A percentile compares a stretch with the other conserved stretches of the same genome.
Conservation (phyloP, 2,888 invertebrate species). For the Scrobipalpa atriplicella region DNA sequence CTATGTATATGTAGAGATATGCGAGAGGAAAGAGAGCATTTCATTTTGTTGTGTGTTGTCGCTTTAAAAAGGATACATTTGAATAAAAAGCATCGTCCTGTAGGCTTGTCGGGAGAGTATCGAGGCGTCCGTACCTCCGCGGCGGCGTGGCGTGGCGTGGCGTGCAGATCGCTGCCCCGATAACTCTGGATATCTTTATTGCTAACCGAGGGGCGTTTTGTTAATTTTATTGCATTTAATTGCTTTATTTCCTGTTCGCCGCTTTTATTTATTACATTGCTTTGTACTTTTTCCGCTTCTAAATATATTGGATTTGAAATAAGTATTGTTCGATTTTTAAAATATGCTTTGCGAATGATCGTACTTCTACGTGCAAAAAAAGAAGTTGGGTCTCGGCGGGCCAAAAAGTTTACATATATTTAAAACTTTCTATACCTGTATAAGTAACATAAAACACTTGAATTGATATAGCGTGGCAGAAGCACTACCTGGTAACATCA, state of each 20-base stretch:
- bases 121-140: slow-evolving; percentile 28
- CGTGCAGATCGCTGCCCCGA: slow-evolving; percentile 32
- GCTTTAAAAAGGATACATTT: slow-evolving; percentile 1
- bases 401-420: no score
- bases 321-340: neutral
- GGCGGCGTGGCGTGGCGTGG: slow-evolving; percentile 12
- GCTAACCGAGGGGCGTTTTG: slow-evolving; percentile 34
- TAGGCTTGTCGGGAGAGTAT: slow-evolving; percentile 25
- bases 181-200: slow-evolving; percentile 34
- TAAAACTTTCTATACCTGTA: neutral
- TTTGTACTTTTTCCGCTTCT: neutral
- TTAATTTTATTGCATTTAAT: slow-evolving; percentile 41
- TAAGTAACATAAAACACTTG: neutral
- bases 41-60: neutral
- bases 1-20: no score
- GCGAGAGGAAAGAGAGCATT: neutral
- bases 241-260: slow-evolving; percentile 42
- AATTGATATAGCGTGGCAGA: neutral
- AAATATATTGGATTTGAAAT: neutral
- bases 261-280: slow-evolving; percentile 32
- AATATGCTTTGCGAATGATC: neutral
- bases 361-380: no score
- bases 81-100: slow-evolving; percentile 9
- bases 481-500: neutral
- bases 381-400: no score